Percentiles rank a stretch among this genome's conserved stretches.
Evolutionary conservation across 2,113 vertebrate species (phyloP).

Genomic region (Syngnathus typhle): DNA sequence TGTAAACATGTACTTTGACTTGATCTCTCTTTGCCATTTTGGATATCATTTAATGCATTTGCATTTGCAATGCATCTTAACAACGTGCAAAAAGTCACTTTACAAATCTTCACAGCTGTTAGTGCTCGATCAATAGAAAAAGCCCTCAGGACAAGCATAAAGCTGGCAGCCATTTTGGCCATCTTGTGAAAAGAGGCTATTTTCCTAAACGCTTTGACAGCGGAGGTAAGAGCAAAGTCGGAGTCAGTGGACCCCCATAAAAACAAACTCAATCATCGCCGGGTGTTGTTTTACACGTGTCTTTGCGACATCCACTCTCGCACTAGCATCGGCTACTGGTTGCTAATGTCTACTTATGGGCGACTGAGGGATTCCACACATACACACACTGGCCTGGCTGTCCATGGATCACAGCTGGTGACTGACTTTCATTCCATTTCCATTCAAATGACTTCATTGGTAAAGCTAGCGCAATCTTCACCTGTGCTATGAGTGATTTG

Average conservation of each 20-base stretch:
- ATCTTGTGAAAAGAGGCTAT: slow-evolving; percentile 43
- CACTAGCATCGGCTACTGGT: slow-evolving; percentile 34
- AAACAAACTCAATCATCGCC: slow-evolving; percentile 43
- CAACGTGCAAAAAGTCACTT: slow-evolving; percentile 14
- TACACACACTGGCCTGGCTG: slow-evolving; percentile 3
- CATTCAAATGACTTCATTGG: slow-evolving; percentile 63
- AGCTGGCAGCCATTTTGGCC: slow-evolving; percentile 34
- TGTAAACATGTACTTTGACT: background rate
- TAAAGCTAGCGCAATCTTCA: slow-evolving; percentile 61
- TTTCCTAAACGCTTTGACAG: slow-evolving; percentile 56
- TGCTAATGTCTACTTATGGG: slow-evolving; percentile 35
- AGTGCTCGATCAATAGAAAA: slow-evolving; percentile 16
- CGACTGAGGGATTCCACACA: slow-evolving; percentile 6
- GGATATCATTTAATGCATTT: background rate
- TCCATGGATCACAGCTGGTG: slow-evolving; percentile 49
- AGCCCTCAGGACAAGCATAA: slow-evolving; percentile 7
- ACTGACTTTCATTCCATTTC: slow-evolving; percentile 58
- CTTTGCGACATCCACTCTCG: background rate
- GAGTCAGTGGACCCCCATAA: slow-evolving; percentile 40
- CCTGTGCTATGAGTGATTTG: slow-evolving; percentile 38
- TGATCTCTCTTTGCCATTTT: background rate
- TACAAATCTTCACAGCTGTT: background rate
- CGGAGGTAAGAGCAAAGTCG: slow-evolving; percentile 51
- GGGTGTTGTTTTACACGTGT: slow-evolving; percentile 34
- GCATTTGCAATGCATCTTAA: no score